Conservation (phyloP, 1,140 invertebrate genomes). For the Triops longicaudatus region DNA sequence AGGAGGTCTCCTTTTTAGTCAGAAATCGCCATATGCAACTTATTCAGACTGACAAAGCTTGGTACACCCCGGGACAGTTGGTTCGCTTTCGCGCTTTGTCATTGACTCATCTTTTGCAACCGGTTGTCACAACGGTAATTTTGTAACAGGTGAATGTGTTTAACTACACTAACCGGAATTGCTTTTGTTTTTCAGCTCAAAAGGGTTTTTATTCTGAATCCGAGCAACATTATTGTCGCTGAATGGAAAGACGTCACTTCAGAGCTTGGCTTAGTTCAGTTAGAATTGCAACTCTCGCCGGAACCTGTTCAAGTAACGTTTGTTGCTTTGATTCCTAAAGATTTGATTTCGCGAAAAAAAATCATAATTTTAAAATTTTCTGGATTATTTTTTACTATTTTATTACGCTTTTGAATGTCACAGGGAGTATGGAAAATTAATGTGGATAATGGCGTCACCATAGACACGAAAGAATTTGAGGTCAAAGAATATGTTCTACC, state of each 20-base stretch:
- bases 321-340: not conserved
- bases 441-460: conserved; percentile 36
- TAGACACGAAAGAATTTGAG: conserved; percentile 40
- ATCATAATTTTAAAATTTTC: too few species aligned
- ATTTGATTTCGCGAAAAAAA: too few species aligned
- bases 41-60: conserved; percentile 46
- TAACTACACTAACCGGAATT: conserved; percentile 29
- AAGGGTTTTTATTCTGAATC: conserved; percentile 51
- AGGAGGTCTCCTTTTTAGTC: not conserved
- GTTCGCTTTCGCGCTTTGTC: conserved; percentile 48
- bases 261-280: conserved; percentile 45
- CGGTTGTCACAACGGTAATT: conserved; percentile 42
- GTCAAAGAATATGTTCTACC: conserved; percentile 55
- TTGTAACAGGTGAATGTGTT: too few species aligned
- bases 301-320: conserved; percentile 46
- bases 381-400: not conserved
- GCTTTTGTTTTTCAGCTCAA: conserved; percentile 41
- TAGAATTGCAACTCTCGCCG: conserved; percentile 46
- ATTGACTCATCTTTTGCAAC: conserved; percentile 44
- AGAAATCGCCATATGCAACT: conserved; percentile 38
- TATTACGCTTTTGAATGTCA: not conserved
- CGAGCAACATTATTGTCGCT: conserved; percentile 47
- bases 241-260: conserved; percentile 50
- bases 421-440: conserved; percentile 51
- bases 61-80: conserved; percentile 55